phyloP scores from a whole-genome alignment of 1,140 invertebrate species.

The Sipha flava region DNA sequence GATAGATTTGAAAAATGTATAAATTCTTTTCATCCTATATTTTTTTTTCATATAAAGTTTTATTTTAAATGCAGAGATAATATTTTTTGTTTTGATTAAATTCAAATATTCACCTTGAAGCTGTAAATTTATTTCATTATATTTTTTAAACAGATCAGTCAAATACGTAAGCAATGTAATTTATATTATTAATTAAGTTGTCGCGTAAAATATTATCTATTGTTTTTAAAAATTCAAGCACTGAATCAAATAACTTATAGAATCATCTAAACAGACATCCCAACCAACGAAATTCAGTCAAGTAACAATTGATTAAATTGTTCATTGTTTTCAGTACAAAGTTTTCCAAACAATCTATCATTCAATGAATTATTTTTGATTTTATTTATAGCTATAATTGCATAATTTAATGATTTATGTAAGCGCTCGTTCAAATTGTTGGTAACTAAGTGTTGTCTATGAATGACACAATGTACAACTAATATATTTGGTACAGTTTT shows the following conservation, averaged over 20 bases:
- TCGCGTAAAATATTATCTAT: constrained; percentile 36
- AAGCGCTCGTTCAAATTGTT: constrained; percentile 36
- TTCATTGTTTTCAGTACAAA: constrained; percentile 41
- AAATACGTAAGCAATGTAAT: constrained; percentile 42
- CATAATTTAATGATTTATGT: constrained; percentile 38
- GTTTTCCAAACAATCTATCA: constrained; percentile 3
- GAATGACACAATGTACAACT: constrained; percentile 18
- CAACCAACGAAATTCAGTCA: constrained; percentile 4
- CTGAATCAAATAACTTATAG: constrained; percentile 20
- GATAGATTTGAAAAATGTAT: background rate
- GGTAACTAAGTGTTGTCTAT: no score
- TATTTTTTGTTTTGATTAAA: constrained; percentile 13
- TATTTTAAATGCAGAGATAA: background rate
- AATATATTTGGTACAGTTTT: background rate
- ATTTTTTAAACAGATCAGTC: constrained; percentile 39
- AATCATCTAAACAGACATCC: background rate
- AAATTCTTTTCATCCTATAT: background rate
- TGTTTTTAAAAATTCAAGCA: constrained; percentile 41
- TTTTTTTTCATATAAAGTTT: constrained; percentile 10
- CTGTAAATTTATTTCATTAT: constrained; percentile 39
- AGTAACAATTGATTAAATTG: constrained; percentile 37
- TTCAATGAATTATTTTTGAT: constrained; percentile 38
- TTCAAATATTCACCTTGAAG: background rate
- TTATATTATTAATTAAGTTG: constrained; percentile 40
- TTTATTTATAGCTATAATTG: constrained; percentile 40